A percentile compares a stretch with the other conserved stretches of the same genome.
phyloP scores from a whole-genome alignment of 2,797 vertebrate genomes.

The Pogonophryne albipinna region DNA sequence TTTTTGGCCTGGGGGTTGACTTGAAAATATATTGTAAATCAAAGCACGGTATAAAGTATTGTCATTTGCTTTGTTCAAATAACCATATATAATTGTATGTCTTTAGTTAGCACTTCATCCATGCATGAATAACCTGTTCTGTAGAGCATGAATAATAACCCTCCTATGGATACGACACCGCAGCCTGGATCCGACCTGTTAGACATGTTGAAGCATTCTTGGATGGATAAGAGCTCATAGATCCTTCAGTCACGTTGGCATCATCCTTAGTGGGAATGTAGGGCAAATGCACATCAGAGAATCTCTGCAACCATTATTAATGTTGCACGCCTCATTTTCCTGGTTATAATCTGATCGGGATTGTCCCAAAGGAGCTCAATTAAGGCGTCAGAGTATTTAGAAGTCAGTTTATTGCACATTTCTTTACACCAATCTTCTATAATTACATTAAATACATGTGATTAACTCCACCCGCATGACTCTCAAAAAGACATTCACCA shows the following conservation, averaged over 20 bases:
- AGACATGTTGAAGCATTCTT: slow-evolving; percentile 17
- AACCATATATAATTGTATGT: not conserved
- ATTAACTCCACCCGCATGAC: not conserved
- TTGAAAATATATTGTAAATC: slow-evolving; percentile 22
- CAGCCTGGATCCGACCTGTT: slow-evolving; percentile 11
- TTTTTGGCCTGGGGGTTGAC: not conserved
- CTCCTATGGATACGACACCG: not conserved
- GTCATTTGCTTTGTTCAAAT: not conserved
- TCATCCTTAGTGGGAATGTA: slow-evolving; percentile 9
- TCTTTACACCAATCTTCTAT: not conserved
- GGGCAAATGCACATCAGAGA: not conserved
- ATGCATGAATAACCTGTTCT: not conserved
- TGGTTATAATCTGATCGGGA: slow-evolving; percentile 1
- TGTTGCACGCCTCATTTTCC: not conserved
- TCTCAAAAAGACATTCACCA: not conserved
- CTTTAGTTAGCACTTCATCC: not conserved
- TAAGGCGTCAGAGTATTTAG: not conserved
- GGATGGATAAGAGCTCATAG: not conserved
- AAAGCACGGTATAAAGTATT: not conserved
- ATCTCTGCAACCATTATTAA: slow-evolving; percentile 3
- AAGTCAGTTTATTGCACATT: not conserved
- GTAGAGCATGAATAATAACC: slow-evolving; percentile 20
- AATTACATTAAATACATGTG: slow-evolving; percentile 1
- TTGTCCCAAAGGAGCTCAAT: not conserved
- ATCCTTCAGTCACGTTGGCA: not conserved